Evolutionary conservation across 2,888 invertebrate genomes (phyloP), one percentile per base, ranked within the genome.

Genomic region (Nomada fabriciana): DNA sequence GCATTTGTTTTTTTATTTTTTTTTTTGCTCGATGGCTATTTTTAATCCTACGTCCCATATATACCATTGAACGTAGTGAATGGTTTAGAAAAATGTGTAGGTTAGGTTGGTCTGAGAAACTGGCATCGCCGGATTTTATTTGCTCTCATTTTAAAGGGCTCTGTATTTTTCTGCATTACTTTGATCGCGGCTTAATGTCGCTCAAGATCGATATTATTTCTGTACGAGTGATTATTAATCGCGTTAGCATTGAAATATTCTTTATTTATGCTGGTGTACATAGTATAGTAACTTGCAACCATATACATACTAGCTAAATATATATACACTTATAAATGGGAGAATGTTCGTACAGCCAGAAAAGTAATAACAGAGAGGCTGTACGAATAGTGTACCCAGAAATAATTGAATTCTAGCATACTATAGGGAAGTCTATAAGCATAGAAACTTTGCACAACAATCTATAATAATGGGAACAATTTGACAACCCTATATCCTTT

Each of bases 41-140:
- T 57, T 36, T 55, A 29, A 13, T 50, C 50, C 5, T 11, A 10
- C 10, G 11, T 11, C 4, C n/a, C 18, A 69, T 55, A 18, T 25
- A 11, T 2, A 72, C 57, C 68, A 25, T 47, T 36, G 47, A 64
- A 65, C 59, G 57, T 64, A 61, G 52, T 82, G 84, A 69, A 83
- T 75, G 76, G 72, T 84, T 82, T 83, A 82, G 87, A 89, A 90
- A 90, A 87, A 89, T 85, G 79, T 86, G 89, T 91, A 93, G 93
- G 93, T 93, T 93, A 93, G 92, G 93, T 93, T 92, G 88, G 89
- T 87, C 86, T 76, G 76, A 85, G 87, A 88, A 89, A 90, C 89
- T 91, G 89, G 89, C 89, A 91, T 91, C 89, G 84, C 89, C 80
- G 80, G 84, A 90, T 86, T 87, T 89, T 86, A 84, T 88, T 91